Percentiles rank a stretch among this genome's conserved stretches.
Evolutionary conservation across 2,113 vertebrate genomes (phyloP).

Genomic region (Gallinago paraguaiae): DNA sequence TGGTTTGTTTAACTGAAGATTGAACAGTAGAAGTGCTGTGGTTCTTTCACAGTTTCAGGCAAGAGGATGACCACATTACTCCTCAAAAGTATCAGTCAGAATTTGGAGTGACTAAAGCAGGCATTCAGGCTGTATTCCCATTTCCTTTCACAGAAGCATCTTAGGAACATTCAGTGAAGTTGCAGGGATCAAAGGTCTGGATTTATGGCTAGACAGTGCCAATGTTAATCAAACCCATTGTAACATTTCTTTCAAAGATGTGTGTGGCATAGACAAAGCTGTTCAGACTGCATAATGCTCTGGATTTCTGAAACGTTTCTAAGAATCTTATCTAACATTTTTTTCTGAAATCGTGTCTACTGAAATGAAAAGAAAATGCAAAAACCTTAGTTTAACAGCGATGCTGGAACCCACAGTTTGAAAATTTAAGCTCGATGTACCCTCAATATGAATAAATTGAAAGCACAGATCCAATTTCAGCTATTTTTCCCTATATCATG

Average conservation of each 20-base stretch:
- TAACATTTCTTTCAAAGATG: neutral
- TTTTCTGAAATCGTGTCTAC: neutral
- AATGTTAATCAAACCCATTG: constrained; percentile 19
- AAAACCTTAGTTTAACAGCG: neutral
- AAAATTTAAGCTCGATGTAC: neutral
- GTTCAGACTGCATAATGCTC: neutral
- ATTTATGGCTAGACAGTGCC: neutral
- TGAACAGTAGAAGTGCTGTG: neutral
- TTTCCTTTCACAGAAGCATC: neutral
- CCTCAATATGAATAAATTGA: neutral
- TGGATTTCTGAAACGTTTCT: neutral
- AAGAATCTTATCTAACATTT: neutral
- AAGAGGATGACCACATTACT: neutral
- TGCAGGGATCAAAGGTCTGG: neutral
- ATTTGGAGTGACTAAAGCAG: neutral
- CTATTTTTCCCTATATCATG: neutral
- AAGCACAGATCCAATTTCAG: neutral
- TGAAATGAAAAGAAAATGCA: neutral
- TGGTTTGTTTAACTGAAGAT: neutral
- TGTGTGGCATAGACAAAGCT: neutral
- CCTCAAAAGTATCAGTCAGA: neutral
- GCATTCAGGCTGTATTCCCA: neutral
- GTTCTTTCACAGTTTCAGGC: neutral
- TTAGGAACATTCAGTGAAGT: constrained; percentile 15
- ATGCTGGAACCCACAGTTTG: neutral